Evolutionary conservation across 92 coral and sea anemone genomes (phyloP), one percentile per base, ranked within the genome.

Genomic region (Umimayanthus kanabou): DNA sequence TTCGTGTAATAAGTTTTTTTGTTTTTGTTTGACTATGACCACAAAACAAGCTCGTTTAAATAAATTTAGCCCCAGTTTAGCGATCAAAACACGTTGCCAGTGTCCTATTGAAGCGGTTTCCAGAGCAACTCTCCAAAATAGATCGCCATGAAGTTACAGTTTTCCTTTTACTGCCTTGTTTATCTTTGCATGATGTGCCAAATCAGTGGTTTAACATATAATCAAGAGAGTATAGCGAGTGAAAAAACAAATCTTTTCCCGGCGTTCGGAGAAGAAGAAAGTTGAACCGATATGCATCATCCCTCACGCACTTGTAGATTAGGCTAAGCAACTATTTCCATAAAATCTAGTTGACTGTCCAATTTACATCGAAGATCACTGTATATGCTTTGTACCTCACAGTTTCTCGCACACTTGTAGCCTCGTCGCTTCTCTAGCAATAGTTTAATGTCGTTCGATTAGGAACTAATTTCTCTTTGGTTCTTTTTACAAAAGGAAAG

Each of bases 21-120:
- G 11, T 80, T 14, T 80, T 16, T 28, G 67, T 53, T 25, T 43
- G 33, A 43, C n/a, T 18, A 6, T 7, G 25, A n/a, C 53, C 45
- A 57, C 42, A 57, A 55, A 29, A 55, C 37, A 80, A 9, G 4
- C 14, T 22, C 30, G 8, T 80, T 57, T 80, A 39, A 29, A 58
- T 11, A 9, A 55, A 80, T 57, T 53, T 55, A 80, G 28, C 84
- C 64, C 66, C 28, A 39, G 43, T 57, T 79, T 80, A 80, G 9
- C 57, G 45, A 39, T 39, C 79, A 13, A 75, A 75, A 13, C 22
- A 14, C 33, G 28, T 75, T 75, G 50, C 22, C 49, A 42, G 65
- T 2, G 9, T 43, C 22, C 55, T 47, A 42, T 40, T 43, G 29
- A n/a, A 77, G 16, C 28, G 10, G 64, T 77, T 77, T 77, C 58